Conservation (phyloP, 2,113 vertebrate species). For the Neolamprologus variostigma region DNA sequence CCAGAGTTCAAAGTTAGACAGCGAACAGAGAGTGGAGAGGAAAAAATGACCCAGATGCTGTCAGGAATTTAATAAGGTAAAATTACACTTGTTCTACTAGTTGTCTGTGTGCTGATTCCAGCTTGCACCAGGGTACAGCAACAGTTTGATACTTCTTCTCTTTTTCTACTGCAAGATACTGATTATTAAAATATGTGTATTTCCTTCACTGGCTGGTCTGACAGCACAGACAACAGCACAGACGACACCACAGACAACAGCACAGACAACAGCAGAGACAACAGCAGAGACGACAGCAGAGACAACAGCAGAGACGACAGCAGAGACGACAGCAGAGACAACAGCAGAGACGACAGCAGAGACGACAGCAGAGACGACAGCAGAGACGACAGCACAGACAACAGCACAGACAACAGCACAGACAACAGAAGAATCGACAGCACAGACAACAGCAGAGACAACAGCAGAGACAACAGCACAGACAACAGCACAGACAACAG, state of each 20-base stretch:
- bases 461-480: rapidly evolving
- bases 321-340: rapidly evolving
- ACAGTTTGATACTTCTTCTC: background rate
- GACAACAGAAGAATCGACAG: rapidly evolving
- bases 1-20: background rate
- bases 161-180: background rate
- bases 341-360: rapidly evolving
- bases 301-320: rapidly evolving
- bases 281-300: rapidly evolving
- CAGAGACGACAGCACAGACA: rapidly evolving
- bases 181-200: background rate
- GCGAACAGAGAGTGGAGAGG: background rate
- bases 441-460: rapidly evolving
- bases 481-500: rapidly evolving
- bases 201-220: background rate
- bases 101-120: background rate
- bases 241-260: rapidly evolving
- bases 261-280: rapidly evolving
- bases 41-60: background rate
- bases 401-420: rapidly evolving
- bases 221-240: rapidly evolving
- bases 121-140: rapidly evolving
- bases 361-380: rapidly evolving
- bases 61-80: background rate
- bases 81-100: background rate